These are phyloP conservation scores for Propithecus coquereli DNA, from an alignment of 2,113 vertebrate species.

Conservation along the genomic window DNA sequence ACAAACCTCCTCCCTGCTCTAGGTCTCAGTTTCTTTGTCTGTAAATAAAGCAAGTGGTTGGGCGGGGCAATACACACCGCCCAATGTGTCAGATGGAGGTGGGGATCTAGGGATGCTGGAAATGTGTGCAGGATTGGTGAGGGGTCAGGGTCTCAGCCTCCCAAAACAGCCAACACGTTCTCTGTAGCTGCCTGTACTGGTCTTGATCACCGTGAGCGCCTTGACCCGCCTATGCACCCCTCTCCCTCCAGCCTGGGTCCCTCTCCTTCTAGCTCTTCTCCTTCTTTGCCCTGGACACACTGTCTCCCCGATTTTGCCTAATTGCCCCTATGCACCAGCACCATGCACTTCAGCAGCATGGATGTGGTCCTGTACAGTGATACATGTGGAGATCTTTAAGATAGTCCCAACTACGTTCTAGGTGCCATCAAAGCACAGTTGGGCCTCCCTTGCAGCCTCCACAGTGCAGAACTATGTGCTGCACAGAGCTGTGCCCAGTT, in stretches of 20 bases:
- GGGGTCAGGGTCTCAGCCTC: not conserved
- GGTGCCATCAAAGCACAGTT: not conserved
- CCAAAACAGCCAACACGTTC: not conserved
- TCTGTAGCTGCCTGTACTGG: not conserved
- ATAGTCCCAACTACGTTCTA: not conserved
- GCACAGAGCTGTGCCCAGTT: not conserved
- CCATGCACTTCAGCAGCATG: not conserved
- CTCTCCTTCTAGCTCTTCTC: no score
- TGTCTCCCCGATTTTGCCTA: not conserved
- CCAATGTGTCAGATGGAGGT: not conserved
- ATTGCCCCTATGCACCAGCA: not conserved
- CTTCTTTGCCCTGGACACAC: not conserved
- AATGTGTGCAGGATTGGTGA: accelerated
- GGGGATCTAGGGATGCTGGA: not conserved
- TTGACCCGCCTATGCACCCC: not conserved
- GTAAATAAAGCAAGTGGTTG: not conserved
- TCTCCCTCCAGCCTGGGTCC: not conserved
- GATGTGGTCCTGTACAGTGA: not conserved
- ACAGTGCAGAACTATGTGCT: not conserved
- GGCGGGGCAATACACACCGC: not conserved
- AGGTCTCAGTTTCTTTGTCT: not conserved
- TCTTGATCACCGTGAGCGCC: not conserved
- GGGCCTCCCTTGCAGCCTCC: not conserved
- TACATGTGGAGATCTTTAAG: not conserved
- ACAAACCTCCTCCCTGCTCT: not conserved